Percentiles rank a stretch among this genome's conserved stretches.
Conservation (phyloP, 2,797 vertebrate genomes). For the Rhinella marina region DNA sequence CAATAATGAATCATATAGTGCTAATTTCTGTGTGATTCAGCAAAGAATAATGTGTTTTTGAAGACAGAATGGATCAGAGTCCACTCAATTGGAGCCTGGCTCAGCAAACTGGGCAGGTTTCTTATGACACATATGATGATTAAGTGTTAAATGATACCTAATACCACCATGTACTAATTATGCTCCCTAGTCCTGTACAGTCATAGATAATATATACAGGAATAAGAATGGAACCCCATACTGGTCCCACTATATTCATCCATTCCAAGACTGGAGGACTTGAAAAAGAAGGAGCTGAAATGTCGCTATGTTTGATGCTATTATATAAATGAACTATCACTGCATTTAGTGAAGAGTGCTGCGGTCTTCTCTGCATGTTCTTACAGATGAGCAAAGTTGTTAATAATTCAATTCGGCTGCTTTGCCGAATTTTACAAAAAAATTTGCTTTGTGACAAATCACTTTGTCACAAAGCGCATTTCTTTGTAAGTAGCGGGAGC, state of each 20-base stretch:
- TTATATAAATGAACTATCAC: too few species aligned
- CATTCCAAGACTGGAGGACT: background rate
- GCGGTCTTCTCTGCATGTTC: too few species aligned
- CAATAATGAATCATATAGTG: background rate
- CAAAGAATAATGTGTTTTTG: conserved; percentile 9
- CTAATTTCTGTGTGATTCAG: background rate
- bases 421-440: too few species aligned
- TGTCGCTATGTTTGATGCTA: too few species aligned
- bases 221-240: background rate
- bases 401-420: too few species aligned
- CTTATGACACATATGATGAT: background rate
- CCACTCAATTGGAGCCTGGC: background rate
- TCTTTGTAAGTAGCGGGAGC: too few species aligned
- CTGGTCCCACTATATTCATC: background rate
- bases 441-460: too few species aligned
- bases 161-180: background rate
- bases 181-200: background rate
- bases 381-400: too few species aligned
- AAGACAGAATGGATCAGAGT: conserved; percentile 7
- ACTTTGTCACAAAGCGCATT: too few species aligned
- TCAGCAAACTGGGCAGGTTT: background rate
- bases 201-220: background rate
- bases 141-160: background rate
- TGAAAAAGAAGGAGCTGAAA: too few species aligned
- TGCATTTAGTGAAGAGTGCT: too few species aligned